Evolutionary conservation across 2,888 invertebrate genomes (phyloP).

Genomic region (Standfussiana lucernea): DNA sequence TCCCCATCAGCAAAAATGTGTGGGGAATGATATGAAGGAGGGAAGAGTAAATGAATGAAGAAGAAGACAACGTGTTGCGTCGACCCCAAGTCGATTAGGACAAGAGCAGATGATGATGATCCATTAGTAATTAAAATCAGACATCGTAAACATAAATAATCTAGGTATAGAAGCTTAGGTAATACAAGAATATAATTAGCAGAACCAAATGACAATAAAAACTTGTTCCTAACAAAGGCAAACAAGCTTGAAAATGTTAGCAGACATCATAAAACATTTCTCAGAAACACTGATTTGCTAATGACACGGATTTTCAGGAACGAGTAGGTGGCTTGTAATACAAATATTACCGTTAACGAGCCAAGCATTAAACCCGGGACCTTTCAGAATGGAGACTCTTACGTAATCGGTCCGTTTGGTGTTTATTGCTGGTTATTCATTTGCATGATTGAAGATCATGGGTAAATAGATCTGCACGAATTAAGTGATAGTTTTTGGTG

Average conservation of each 20-base stretch:
- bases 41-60: not conserved
- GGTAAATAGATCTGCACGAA: constrained; percentile 1
- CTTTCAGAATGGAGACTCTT: constrained; percentile 46
- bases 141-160: not conserved
- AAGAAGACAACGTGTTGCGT: not conserved
- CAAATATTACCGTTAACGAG: constrained; percentile 55
- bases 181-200: not conserved
- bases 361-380: constrained; percentile 54
- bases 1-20: not conserved
- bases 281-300: constrained; percentile 49
- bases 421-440: constrained; percentile 12
- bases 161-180: not conserved
- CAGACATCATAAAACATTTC: constrained; percentile 30
- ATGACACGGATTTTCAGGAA: constrained; percentile 48
- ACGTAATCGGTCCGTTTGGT: constrained; percentile 34
- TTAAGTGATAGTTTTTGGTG: too few relatives aligned
- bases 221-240: not conserved
- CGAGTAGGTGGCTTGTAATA: constrained; percentile 33
- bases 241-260: constrained; percentile 4
- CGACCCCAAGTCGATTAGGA: not conserved
- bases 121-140: not conserved
- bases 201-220: not conserved
- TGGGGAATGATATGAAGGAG: too few relatives aligned
- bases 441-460: constrained; percentile 12
- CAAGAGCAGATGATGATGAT: not conserved